Evolutionary conservation across 2,113 vertebrate genomes (phyloP), one percentile per base, ranked within the genome.

Genomic region (Rhodinocichla rosea): DNA sequence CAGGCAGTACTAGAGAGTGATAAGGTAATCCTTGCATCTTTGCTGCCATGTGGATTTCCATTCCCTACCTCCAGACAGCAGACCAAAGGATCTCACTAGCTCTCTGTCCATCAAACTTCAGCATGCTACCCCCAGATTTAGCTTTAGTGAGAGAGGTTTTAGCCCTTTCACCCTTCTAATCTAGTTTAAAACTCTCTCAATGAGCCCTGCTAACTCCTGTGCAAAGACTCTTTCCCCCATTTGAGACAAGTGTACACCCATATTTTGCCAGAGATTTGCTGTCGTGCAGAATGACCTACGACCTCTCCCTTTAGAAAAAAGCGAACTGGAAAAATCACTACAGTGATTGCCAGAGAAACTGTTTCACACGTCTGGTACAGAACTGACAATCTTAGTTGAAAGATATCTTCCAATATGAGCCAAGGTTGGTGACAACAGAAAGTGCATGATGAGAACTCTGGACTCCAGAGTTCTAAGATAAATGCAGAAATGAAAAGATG

Each of bases 281-380:
- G 44, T 15, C 0, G 0, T 33, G 57, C 10, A 57, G 27, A 92
- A 8, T 23, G 27, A 59, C 7, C 13, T 11, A 32, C 5, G 20
- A 49, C 4, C 13, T 65, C 33, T 90, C 12, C 19, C 24, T 80
- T 80, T 21, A 50, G 45, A 64, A 89, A 89, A 82, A 21, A 1
- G 13, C 12, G 23, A 55, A 59, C 53, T 59, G 15, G 57, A 75
- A 85, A 85, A 83, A 59, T 55, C 47, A 45, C 56, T 75, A 9
- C 32, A 59, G 20, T 60, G 30, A 81, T 49, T 73, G 19, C 13
- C 12, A 14, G 63, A 83, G 42, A 83, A 33, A 32, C 18, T 23
- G 17, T 67, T 93, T 62, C 47, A 83, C 17, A 60, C 26, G 11
- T 87, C 32, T 6, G 6, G 7, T 33, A 60, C 1, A 2, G n/a